Conservation (phyloP, 2,797 vertebrate genomes). For the Channallabes apus region DNA sequence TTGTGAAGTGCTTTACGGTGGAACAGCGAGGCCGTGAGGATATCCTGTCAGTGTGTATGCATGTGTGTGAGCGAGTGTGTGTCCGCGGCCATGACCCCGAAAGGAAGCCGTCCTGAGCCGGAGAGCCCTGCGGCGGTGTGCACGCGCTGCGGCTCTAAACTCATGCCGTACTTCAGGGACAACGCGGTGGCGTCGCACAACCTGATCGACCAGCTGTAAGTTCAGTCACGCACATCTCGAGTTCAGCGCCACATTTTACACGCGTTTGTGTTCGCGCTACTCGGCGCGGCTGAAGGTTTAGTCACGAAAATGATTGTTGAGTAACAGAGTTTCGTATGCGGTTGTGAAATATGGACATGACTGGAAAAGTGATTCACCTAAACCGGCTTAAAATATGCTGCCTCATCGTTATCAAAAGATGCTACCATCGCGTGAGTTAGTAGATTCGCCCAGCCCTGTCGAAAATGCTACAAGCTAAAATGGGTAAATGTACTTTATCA, state of each 20-base stretch:
- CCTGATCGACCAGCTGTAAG: conserved; percentile 92
- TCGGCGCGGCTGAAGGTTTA: no score
- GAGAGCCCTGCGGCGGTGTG: conserved; percentile 73
- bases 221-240: conserved; percentile 47
- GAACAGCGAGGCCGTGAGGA: conserved; percentile 26
- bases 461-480: no score
- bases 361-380: conserved; percentile 56
- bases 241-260: neutral
- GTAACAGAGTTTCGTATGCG: conserved; percentile 32
- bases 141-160: conserved; percentile 81
- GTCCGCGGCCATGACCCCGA: conserved; percentile 77
- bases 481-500: no score
- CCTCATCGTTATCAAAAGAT: no score
- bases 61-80: neutral
- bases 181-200: conserved; percentile 87
- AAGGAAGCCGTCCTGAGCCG: conserved; percentile 63
- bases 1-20: conserved; percentile 9
- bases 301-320: neutral
- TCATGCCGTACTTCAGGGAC: conserved; percentile 89
- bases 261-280: no score
- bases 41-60: conserved; percentile 11
- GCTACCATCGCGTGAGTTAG: no score
- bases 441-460: no score
- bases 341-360: conserved; percentile 45
- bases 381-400: no score